These are phyloP conservation scores for Caretta caretta DNA, from an alignment of 2,113 vertebrate genomes.

Conservation along the genomic window DNA sequence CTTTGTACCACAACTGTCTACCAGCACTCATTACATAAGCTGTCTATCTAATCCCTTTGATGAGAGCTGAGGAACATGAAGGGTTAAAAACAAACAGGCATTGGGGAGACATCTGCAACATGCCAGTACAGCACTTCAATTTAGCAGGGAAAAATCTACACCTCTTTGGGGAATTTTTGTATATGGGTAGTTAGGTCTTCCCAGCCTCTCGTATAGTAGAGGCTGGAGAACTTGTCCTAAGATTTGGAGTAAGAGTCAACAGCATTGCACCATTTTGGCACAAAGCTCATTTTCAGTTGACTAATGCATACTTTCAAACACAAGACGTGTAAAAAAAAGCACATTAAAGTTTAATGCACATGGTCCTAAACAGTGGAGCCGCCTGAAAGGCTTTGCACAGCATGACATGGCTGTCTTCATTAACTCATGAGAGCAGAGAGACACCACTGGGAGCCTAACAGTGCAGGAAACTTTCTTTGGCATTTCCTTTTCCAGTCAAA, in stretches of 20 bases:
- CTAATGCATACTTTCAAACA: neutral
- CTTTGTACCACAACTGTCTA: neutral
- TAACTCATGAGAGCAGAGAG: constrained; percentile 17
- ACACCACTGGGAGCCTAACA: neutral
- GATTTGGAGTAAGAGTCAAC: neutral
- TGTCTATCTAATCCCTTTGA: neutral
- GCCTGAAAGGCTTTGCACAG: neutral
- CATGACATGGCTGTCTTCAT: neutral
- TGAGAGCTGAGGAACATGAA: neutral
- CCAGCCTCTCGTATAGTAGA: neutral
- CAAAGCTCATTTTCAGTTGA: constrained; percentile 26
- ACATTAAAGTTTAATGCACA: constrained; percentile 63
- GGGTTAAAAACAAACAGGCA: neutral
- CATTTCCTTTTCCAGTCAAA: constrained; percentile 30
- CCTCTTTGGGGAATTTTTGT: neutral
- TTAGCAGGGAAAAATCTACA: neutral
- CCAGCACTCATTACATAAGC: neutral
- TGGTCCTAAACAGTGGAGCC: constrained; percentile 7
- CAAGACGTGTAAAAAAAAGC: neutral
- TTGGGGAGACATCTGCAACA: neutral
- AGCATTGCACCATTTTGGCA: neutral
- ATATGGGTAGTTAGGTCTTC: neutral
- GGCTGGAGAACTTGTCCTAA: neutral
- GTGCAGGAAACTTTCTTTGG: neutral
- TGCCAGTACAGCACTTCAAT: neutral